Evolutionary conservation across 2,888 invertebrate genomes (phyloP), one percentile per base, ranked within the genome.

Genomic region (Acleris cristana): DNA sequence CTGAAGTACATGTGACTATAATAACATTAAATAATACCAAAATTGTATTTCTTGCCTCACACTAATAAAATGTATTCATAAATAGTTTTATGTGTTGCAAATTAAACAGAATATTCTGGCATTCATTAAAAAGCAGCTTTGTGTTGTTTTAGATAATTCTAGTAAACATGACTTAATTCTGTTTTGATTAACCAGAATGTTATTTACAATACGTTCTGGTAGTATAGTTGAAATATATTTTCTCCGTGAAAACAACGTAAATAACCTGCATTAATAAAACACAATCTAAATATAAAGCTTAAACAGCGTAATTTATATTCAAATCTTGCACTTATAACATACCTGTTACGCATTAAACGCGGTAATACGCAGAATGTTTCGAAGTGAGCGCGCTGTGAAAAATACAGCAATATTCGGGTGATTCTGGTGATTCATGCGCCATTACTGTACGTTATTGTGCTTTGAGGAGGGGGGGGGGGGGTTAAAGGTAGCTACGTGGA

Each of bases 391-490:
- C 74, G 71, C 74, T 69, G 70, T 74, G 77, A 79, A 82, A 83
- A 83, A 79, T 80, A 83, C 79, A 75, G 84, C 82, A 82, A 83
- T 84, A 81, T 82, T 84, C 81, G 74, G 82, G 86, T 85, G 80
- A 85, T 86, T 86, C 76, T 66, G 76, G 76, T 86, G 87, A 87
- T 85, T 85, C 79, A 87, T 85, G 78, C 77, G 73, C 87, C 86
- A 87, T 87, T 86, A 85, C 76, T 73, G 53, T 65, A 65, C 80
- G 81, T 83, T 86, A 86, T 87, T 86, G 82, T 81, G 82, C 80
- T 81, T 83, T 70, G 66, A 62, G 69, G 69, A 23, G 34, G 26
- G 21, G 12, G 55, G 26, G 40, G 55, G 34, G 18, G 21, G 18
- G n/a, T 7, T 40, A n/a, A 45, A 45, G 52, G 64, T 40, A 26